Base-by-base conservation (phyloP, 2,113 vertebrate genomes). In the Dryoscopus gambensis region DNA sequence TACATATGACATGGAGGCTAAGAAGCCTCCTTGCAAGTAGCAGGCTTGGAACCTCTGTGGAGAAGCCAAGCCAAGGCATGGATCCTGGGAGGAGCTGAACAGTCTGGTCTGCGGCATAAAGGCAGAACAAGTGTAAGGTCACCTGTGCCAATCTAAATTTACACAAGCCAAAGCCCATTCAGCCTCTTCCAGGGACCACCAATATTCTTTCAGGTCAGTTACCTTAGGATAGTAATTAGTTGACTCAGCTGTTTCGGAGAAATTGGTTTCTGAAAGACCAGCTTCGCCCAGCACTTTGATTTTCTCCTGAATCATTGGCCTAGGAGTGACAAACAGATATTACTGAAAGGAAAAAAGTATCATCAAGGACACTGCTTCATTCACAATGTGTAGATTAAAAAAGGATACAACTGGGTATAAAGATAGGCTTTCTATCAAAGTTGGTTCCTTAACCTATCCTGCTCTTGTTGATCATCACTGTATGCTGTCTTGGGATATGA, bases 241-340 rank as follows among this genome's bases (percentile, higher is more conserved):
- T 20, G 98, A 98, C 93, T 98, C 98, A 18, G 99, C 98, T 33
- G 98, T 98, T 93, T 98, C 97, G 1, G 98, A 99, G 96, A 99
- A 98, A 97, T 97, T 98, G 12, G 98, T 97, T 97, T 99, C 99
- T 4, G 99, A 99, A 91, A 99, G 98, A 37, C 99, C 99, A 18
- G 99, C 99, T 97, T 99, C 97, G 52, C 99, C 98, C 95, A 99
- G 96, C 65, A 99, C 97, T 90, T 98, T 98, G 97, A 99, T 99
- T 96, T 99, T 99, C 84, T 98, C 98, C 96, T 99, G 99, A 96
- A 99, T 99, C 97, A 99, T 97, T 35, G 99, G 99, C 99, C 99
- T 99, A 93, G 53, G 74, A 95, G 44, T 95, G 75, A 97, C 13
- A 83, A 95, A 94, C 10, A 1, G 13, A 4, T 44, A 39, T 46